phyloP scores from a whole-genome alignment of 2,888 invertebrate species.

The Meganola albula region DNA sequence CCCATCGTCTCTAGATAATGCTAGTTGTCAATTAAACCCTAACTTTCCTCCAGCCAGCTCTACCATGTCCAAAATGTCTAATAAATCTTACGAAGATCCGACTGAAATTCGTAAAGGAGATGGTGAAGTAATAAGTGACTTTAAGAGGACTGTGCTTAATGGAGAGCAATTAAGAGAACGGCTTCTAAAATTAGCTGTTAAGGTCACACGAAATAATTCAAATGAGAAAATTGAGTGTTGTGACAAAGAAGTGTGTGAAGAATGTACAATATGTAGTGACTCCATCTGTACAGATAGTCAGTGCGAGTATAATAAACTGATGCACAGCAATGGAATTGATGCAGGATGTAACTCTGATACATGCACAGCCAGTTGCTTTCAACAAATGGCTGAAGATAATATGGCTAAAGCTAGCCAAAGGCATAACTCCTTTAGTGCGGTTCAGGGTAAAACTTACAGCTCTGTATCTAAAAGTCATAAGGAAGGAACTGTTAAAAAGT shows the following conservation, averaged over 20 bases:
- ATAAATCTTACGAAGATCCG: constrained; percentile 45
- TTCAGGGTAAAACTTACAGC: constrained; percentile 60
- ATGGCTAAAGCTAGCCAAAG: constrained; percentile 56
- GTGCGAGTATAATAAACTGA: constrained; percentile 68
- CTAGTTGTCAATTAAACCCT: constrained; percentile 72
- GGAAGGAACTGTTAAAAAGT: constrained; percentile 64
- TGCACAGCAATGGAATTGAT: constrained; percentile 66
- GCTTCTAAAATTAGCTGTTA: constrained; percentile 79
- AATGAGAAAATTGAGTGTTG: constrained; percentile 73
- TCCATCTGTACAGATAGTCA: constrained; percentile 73
- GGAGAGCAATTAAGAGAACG: constrained; percentile 82
- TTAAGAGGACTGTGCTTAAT: constrained; percentile 74
- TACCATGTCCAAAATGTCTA: constrained; percentile 38
- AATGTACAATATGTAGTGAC: constrained; percentile 72
- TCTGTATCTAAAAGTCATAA: constrained; percentile 43
- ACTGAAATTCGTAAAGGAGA: constrained; percentile 40
- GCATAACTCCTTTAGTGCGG: constrained; percentile 69
- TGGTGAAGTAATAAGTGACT: constrained; percentile 59
- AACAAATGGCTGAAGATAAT: constrained; percentile 53
- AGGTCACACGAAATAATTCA: constrained; percentile 61
- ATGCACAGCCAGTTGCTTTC: constrained; percentile 62
- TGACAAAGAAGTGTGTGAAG: constrained; percentile 72
- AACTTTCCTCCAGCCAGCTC: constrained; percentile 56
- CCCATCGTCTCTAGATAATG: constrained; percentile 79
- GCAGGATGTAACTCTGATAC: constrained; percentile 66